Evolutionary conservation across 1,140 invertebrate species (phyloP), one percentile per base, ranked within the genome.

Genomic region (Belonocnema kinseyi): DNA sequence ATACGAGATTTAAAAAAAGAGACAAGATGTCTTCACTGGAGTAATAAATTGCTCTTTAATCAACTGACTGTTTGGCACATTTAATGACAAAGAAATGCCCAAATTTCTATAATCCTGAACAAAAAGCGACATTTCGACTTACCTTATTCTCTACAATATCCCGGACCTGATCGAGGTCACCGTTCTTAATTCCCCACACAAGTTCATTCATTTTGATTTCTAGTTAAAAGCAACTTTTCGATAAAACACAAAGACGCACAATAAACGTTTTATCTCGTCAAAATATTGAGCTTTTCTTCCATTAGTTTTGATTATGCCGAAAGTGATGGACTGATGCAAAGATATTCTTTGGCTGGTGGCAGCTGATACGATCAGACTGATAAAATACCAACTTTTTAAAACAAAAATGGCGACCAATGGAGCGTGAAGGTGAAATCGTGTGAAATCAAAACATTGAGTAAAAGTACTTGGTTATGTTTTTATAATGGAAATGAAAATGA

Each of bases 151-250:
- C 96, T 80, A 98, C 93, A 80, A 96, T 94, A 88, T 97, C 94
- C 91, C 96, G 95, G 17, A 98, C 97, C 92, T 96, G 95, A 84
- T 98, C 97, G 83, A 98, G 92, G 90, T 99, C 97, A 72, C 97
- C 97, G 90, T 98, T 98, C 93, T 98, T 98, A 80, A 98, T 96
- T 87, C 96, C 96, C 97, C 97, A 98, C 78, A 97, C 95, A 88
- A 98, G 94, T 91, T 96, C 96, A 88, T 93, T 94, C 94, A 95
- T 95, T 91, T 88, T 93, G 54, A 81, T 74, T 72, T 72, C 50
- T 73, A 51, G 33, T 76, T 56, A 54, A 72, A 33, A 72, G 17
- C 12, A 72, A 17, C 11, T 66, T 66, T 66, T 66, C 33, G 61
- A 66, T 66, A 8, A 16, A n/a, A 46, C 40, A 40, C 40, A 66